Base-by-base conservation (phyloP, 37 sponge, comb jelly and placozoan genomes). In the Hormiphora californensis region DNA sequence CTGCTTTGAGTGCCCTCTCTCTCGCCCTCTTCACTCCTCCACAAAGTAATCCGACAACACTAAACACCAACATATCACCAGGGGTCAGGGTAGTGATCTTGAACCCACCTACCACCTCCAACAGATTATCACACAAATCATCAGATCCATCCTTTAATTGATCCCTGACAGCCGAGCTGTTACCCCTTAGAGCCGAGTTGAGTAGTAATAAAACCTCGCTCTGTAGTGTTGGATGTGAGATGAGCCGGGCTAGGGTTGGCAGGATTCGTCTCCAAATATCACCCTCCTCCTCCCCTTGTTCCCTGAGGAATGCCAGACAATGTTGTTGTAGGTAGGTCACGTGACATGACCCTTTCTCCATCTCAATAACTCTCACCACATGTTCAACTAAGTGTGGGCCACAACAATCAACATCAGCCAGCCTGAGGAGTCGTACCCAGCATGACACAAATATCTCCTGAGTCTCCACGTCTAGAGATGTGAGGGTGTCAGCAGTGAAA, bases 61-160 rank as follows among this genome's bases (percentile, higher is more conserved):
- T 73, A 46, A 73, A 73, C 27, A 73, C 81, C 3, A 73, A 7
- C 81, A 73, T 73, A 36, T 73, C 81, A 21, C 43, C 9, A 22
- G 40, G 36, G n/a, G 9, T 46, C 28, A 73, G 81, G 0, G 81
- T 43, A 1, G 81, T 73, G 12, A 73, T 73, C 81, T 73, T 73
- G 44, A 73, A 73, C 36, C 43, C 43, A 7, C 46, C 19, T 43
- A 73, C 40, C n/a, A 73, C 43, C 39, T 73, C 81, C 4, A 73
- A 73, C 23, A 73, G 8, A 1, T 43, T 46, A 4, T 27, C 43
- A 40, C 81, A 32, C 41, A 73, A 46, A 19, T 40, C 43, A 7
- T 41, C 17, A 17, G 81, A 73, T 4, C 40, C 46, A 0, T 73
- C 81, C 0, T n/a, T 27, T 43, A 43, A 43, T 27, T 73, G 40